phyloP scores from a whole-genome alignment of 2,113 vertebrate genomes.

The Phycodurus eques region DNA sequence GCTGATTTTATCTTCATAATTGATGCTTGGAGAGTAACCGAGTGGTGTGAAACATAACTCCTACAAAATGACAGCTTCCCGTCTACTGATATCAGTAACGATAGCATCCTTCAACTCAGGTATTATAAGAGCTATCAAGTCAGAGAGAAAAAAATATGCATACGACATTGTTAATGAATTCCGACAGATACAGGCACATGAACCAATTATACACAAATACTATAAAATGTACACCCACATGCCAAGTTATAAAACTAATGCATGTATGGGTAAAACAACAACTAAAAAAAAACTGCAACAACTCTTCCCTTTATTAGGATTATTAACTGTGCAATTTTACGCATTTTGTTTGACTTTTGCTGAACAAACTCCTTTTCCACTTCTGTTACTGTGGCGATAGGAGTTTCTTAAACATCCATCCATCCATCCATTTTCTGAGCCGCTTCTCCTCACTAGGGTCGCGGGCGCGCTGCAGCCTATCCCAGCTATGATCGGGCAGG shows the following conservation, averaged over 20 bases:
- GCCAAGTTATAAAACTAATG: background rate
- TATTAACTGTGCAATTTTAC: no score
- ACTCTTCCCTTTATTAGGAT: background rate
- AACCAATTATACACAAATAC: background rate
- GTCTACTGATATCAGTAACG: slow-evolving; percentile 64
- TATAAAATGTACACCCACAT: background rate
- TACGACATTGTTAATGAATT: background rate
- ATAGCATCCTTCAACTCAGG: slow-evolving; percentile 58
- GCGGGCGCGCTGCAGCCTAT: no score
- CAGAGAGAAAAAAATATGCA: background rate
- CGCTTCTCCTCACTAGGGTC: no score
- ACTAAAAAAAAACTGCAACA: no score
- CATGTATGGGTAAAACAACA: background rate
- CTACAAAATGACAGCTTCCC: slow-evolving; percentile 27
- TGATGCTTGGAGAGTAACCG: background rate
- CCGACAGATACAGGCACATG: background rate
- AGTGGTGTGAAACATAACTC: background rate
- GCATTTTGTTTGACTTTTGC: no score
- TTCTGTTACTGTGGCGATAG: no score
- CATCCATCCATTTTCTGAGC: no score
- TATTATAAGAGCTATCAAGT: slow-evolving; percentile 65
- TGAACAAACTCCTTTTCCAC: no score
- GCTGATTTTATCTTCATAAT: background rate
- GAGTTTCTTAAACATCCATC: no score
- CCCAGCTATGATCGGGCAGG: no score